Evolutionary conservation across 2,113 vertebrate species (phyloP).

Genomic region (Lophotis ruficrista): DNA sequence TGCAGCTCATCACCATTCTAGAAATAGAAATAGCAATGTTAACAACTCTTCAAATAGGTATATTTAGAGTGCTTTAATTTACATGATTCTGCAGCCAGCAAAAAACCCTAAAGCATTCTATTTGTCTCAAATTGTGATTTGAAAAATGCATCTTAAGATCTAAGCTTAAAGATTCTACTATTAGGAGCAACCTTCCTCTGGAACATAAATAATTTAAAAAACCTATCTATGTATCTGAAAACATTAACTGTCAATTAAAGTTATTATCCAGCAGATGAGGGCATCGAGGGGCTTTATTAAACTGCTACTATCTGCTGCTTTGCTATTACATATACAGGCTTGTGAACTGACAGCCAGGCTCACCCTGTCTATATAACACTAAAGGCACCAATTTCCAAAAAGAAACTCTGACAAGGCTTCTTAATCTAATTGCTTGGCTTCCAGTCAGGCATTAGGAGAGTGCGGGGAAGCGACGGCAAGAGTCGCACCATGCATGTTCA

Average conservation of each 20-base stretch:
- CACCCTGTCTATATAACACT: neutral
- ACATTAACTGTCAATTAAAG: constrained; percentile 30
- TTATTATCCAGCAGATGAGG: constrained; percentile 5
- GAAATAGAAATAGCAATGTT: neutral
- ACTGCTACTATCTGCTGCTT: neutral
- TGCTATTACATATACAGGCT: neutral
- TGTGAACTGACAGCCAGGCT: neutral
- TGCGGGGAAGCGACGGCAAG: accelerated
- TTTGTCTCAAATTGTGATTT: neutral
- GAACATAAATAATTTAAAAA: neutral
- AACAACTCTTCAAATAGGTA: neutral
- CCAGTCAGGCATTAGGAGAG: neutral
- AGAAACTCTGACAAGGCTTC: neutral
- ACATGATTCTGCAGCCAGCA: neutral
- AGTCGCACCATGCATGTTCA: neutral
- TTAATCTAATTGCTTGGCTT: constrained; percentile 10
- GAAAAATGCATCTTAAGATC: neutral
- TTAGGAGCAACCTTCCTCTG: neutral
- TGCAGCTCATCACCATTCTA: neutral
- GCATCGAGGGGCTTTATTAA: constrained; percentile 38
- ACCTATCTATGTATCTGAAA: neutral
- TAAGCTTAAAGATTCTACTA: neutral
- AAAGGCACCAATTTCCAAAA: neutral
- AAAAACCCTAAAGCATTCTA: neutral
- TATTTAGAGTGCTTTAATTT: neutral